A percentile compares a stretch with the other conserved stretches of the same genome.
Evolutionary conservation across 2,888 invertebrate genomes (phyloP).

Genomic region (Plemyria rubiginata): DNA sequence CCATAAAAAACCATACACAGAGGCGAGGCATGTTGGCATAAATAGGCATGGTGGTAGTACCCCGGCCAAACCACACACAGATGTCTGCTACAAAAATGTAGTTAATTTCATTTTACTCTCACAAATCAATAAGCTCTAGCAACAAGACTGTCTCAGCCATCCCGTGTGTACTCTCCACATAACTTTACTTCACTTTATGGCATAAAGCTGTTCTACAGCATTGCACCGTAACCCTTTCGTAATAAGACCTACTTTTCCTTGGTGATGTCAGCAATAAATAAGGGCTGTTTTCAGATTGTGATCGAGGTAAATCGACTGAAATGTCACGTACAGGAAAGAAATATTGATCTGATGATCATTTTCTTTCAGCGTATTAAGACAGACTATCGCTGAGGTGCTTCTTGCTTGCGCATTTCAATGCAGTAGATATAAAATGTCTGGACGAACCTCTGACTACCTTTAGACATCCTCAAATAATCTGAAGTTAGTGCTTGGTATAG

Average conservation of each 20-base stretch:
- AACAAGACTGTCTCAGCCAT: not conserved
- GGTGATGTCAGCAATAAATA: constrained; percentile 13
- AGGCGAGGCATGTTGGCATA: too few species aligned
- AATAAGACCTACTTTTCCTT: constrained; percentile 7
- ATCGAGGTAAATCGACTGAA: constrained; percentile 25
- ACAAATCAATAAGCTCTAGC: not conserved
- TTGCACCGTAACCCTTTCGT: not conserved
- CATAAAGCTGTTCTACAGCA: not conserved
- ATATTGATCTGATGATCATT: constrained; percentile 15
- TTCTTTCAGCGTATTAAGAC: constrained; percentile 7
- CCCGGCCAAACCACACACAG: too few species aligned
- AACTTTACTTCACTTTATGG: constrained; percentile 13
- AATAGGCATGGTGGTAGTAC: too few species aligned
- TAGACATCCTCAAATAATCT: too few species aligned
- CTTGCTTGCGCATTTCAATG: too few species aligned
- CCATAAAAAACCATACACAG: too few species aligned
- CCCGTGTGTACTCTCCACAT: constrained; percentile 7
- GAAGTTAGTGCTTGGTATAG: too few species aligned
- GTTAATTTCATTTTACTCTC: too few species aligned
- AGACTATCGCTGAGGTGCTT: too few species aligned
- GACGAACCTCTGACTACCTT: too few species aligned
- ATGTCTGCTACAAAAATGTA: too few species aligned
- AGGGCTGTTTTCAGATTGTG: constrained; percentile 21
- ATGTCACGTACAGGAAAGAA: constrained; percentile 25
- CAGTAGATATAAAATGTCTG: too few species aligned